Evolutionary conservation across 2,888 invertebrate genomes (phyloP).

Genomic region (Phyllotreta cruciferae): DNA sequence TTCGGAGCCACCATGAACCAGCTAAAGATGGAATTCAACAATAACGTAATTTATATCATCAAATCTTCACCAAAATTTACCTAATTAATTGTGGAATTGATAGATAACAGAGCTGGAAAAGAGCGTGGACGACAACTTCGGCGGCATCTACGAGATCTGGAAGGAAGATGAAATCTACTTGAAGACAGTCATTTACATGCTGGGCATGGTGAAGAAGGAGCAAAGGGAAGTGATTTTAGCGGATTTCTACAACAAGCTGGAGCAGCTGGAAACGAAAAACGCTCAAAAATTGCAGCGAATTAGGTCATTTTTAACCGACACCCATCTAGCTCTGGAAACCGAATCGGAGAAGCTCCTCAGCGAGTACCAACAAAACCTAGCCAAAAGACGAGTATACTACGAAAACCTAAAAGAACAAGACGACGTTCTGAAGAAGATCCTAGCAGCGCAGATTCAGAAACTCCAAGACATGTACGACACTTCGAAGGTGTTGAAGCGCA

Average conservation of each 20-base stretch:
- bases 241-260: constrained; percentile 53
- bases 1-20: constrained; percentile 54
- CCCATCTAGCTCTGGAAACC: constrained; percentile 48
- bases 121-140: constrained; percentile 53
- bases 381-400: constrained; percentile 47
- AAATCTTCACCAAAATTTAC: neutral
- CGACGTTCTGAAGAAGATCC: constrained; percentile 47
- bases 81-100: constrained; percentile 10
- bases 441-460: constrained; percentile 45
- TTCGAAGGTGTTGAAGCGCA: constrained; percentile 48
- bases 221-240: constrained; percentile 51
- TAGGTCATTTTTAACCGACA: constrained; percentile 46
- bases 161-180: constrained; percentile 62
- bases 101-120: constrained; percentile 37
- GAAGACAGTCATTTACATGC: constrained; percentile 61
- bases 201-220: constrained; percentile 59
- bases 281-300: constrained; percentile 47
- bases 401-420: constrained; percentile 48
- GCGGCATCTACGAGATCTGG: constrained; percentile 56
- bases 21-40: constrained; percentile 51
- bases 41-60: constrained; percentile 46
- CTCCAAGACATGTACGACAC: constrained; percentile 43
- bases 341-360: constrained; percentile 47
- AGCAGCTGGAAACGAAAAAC: constrained; percentile 52
- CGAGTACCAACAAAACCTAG: constrained; percentile 39